phyloP scores from a whole-genome alignment of 2,113 vertebrate species.

The Rhegmatorhina hoffmannsi region DNA sequence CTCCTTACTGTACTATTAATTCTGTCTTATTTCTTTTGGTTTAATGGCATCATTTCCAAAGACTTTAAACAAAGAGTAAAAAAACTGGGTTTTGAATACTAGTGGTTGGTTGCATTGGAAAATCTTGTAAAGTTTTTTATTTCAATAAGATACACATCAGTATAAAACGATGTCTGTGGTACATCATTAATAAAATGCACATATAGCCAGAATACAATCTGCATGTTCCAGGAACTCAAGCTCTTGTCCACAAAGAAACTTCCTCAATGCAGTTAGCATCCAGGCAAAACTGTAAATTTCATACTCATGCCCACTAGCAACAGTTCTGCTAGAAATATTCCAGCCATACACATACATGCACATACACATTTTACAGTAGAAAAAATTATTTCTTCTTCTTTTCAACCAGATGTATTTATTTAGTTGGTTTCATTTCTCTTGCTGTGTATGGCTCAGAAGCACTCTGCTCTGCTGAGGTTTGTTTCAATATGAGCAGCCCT shows the following conservation, averaged over 20 bases:
- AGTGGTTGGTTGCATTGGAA: neutral
- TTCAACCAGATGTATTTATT: neutral
- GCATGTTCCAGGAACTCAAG: neutral
- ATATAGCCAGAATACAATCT: neutral
- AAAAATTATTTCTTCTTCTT: neutral
- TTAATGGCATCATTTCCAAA: neutral
- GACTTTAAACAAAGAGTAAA: neutral
- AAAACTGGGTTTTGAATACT: neutral
- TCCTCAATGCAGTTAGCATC: neutral
- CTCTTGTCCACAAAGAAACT: neutral
- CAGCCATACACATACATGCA: accelerated
- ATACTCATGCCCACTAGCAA: neutral
- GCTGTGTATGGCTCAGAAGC: neutral
- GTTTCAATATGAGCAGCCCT: neutral
- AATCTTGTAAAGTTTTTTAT: neutral
- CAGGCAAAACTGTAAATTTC: neutral
- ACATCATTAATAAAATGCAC: neutral
- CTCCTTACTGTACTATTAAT: neutral
- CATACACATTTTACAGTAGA: neutral
- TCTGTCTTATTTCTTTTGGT: neutral
- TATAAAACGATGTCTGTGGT: neutral
- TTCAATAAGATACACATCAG: neutral
- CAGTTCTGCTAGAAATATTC: neutral
- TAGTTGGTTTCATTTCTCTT: neutral
- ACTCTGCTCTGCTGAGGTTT: neutral